These are phyloP conservation scores for Gonioctena quinquepunctata DNA, from an alignment of 1,140 invertebrate species.

Conservation along the genomic window DNA sequence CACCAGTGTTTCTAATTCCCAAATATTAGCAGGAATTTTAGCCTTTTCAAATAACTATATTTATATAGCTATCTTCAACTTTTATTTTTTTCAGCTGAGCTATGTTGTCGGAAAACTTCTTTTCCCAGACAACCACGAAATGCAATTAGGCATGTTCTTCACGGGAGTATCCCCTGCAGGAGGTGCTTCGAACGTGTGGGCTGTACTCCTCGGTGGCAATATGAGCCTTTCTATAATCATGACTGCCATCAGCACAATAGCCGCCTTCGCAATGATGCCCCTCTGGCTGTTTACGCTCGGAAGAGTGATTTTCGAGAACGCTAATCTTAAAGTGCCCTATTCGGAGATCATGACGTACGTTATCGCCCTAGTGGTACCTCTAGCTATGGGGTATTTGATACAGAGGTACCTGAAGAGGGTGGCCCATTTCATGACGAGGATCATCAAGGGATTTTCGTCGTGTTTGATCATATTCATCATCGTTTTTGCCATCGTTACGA, in stretches of 20 bases:
- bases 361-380: slow-evolving; percentile 78
- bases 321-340: slow-evolving; percentile 72
- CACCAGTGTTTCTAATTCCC: neutral
- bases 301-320: slow-evolving; percentile 65
- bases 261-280: slow-evolving; percentile 75
- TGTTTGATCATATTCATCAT: slow-evolving; percentile 87
- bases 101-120: slow-evolving; percentile 74
- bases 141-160: slow-evolving; percentile 88
- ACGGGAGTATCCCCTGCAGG: slow-evolving; percentile 89
- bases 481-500: slow-evolving; percentile 88
- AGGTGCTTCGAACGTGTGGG: slow-evolving; percentile 96
- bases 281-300: slow-evolving; percentile 93
- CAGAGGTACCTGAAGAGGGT: slow-evolving; percentile 70
- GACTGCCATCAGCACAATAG: slow-evolving; percentile 78
- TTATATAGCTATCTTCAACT: too few species aligned
- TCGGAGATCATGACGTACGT: slow-evolving; percentile 76
- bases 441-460: slow-evolving; percentile 85
- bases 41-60: too few species aligned
- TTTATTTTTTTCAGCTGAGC: slow-evolving; percentile 64
- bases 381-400: slow-evolving; percentile 78
- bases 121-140: slow-evolving; percentile 69
- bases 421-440: slow-evolving; percentile 71
- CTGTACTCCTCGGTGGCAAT: slow-evolving; percentile 84
- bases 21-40: neutral
- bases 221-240: slow-evolving; percentile 88